Evolutionary conservation across 2,113 vertebrate species (phyloP).

Genomic region (Thunnus maccoyii): DNA sequence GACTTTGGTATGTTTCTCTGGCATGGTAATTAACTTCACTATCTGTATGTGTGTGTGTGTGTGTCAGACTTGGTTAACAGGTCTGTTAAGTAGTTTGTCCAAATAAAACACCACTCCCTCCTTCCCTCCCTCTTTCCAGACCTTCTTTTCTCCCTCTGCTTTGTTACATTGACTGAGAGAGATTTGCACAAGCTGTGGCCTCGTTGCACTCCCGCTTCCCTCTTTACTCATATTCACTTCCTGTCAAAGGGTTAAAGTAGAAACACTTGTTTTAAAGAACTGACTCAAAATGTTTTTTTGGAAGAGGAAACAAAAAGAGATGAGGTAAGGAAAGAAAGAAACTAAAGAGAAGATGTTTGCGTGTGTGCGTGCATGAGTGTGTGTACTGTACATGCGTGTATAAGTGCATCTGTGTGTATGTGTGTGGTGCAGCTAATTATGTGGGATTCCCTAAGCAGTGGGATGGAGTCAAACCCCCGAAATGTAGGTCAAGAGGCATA

Average conservation of each 20-base stretch:
- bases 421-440: slow-evolving; percentile 7
- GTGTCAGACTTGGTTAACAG: slow-evolving; percentile 22
- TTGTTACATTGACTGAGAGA: slow-evolving; percentile 32
- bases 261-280: slow-evolving; percentile 19
- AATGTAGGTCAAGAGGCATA: slow-evolving; percentile 70
- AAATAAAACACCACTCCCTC: slow-evolving; percentile 37
- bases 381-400: background rate
- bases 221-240: slow-evolving; percentile 23
- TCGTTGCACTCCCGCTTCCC: slow-evolving; percentile 13
- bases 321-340: background rate
- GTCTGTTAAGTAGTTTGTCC: slow-evolving; percentile 16
- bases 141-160: slow-evolving; percentile 16
- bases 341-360: background rate
- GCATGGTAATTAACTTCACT: slow-evolving; percentile 17
- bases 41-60: slow-evolving; percentile 36
- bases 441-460: slow-evolving; percentile 65
- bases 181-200: slow-evolving; percentile 44
- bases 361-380: background rate
- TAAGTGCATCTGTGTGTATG: background rate
- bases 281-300: background rate
- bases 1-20: slow-evolving; percentile 43
- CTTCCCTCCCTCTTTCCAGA: background rate
- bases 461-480: slow-evolving; percentile 44
- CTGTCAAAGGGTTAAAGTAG: slow-evolving; percentile 22
- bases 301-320: background rate